Base-by-base conservation (phyloP, 2,113 vertebrate species). In the Sturnus vulgaris region DNA sequence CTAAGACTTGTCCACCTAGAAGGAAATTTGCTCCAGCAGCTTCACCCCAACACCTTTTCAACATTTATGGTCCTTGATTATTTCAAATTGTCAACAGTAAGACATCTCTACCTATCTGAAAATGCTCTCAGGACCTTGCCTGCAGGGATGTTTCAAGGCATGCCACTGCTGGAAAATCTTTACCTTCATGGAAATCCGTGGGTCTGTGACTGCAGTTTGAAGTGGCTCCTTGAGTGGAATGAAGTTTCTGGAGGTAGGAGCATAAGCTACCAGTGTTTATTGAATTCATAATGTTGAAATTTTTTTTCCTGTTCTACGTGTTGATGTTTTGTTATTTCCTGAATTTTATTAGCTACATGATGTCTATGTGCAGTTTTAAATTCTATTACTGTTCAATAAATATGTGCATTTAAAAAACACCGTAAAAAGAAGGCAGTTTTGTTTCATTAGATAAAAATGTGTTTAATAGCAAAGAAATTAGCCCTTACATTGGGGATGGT, bases 111-210 rank as follows among this genome's bases (percentile, higher is more conserved):
- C 94, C 89, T 99, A 47, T 98, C 99, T 3, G 99, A 99, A 85
- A 99, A 99, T 90, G 30, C 23, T 52, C 96, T 99, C 47, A 90
- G 44, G 15, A 95, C 97, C 1, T 96, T 99, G 7, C 98, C 99
- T 27, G 35, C 63, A 5, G 88, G 81, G 11, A 91, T 98, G 92
- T 84, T 99, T 39, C 92, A 64, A 35, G 86, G 60, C 66, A 98
- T 99, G 98, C 98, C 98, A 0, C 97, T 98, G 31, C 97, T 99
- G 88, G 99, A 99, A 88, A 99, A 97, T 75, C 96, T 99, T 59
- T 98, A 97, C 72, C 98, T 99, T 82, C 98, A 99, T 27, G 98
- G 98, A 7, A 99, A 99, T 87, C 99, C 98, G 0, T 99, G 99
- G 99, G 76, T 85, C 33, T 99, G 99, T 35, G 99, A 98, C 95